Evolutionary conservation across 1,140 invertebrate genomes (phyloP).

Genomic region (Drosophila sulfurigaster): DNA sequence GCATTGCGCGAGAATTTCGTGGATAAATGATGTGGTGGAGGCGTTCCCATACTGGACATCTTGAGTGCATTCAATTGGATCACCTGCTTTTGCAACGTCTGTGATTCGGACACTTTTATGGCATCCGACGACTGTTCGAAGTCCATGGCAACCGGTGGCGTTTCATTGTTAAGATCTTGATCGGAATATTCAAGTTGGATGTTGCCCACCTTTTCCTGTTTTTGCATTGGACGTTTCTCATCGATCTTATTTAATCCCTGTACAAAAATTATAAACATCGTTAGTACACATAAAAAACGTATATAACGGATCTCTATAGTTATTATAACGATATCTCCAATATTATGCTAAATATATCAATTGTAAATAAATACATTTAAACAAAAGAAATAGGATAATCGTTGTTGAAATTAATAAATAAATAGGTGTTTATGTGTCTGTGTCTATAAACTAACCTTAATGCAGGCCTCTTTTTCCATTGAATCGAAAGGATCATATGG

Average conservation of each 20-base stretch:
- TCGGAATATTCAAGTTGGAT: constrained; percentile 1
- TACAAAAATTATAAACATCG: background rate
- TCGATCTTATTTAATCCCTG: constrained; percentile 42
- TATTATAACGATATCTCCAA: no score
- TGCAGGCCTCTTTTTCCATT: constrained; percentile 73
- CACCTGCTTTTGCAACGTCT: constrained; percentile 54
- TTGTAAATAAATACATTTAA: no score
- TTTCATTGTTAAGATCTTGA: constrained; percentile 55
- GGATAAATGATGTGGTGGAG: constrained; percentile 21
- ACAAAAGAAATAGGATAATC: no score
- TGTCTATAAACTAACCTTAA: constrained; percentile 58
- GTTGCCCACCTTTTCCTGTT: background rate
- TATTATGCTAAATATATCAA: no score
- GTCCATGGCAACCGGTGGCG: constrained; percentile 55
- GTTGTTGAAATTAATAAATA: no score
- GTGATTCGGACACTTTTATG: background rate
- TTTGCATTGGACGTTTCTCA: constrained; percentile 4
- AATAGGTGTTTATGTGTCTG: background rate
- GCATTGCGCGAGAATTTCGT: constrained; percentile 11
- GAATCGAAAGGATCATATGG: constrained; percentile 79
- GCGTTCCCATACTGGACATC: constrained; percentile 16
- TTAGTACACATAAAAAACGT: background rate
- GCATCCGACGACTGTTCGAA: background rate
- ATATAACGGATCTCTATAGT: no score
- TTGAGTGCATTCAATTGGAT: constrained; percentile 53